Percentiles rank a stretch among this genome's conserved stretches.
Conservation (phyloP, 2,113 vertebrate species). For the Athene noctua region DNA sequence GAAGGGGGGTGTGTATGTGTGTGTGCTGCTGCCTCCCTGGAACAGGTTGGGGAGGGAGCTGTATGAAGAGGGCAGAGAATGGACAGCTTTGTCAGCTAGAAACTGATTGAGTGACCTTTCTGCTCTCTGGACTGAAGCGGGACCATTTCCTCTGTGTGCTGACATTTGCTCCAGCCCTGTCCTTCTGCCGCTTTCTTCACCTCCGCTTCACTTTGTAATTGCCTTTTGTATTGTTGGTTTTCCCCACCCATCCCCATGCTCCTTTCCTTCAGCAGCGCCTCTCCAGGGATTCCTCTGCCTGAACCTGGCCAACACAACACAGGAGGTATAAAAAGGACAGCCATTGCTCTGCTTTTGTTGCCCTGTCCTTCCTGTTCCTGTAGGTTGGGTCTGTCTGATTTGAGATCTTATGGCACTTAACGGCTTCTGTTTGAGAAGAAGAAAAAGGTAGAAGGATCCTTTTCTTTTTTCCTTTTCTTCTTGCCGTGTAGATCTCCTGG, state of each 20-base stretch:
- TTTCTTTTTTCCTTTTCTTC: not conserved
- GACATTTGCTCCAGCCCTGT: not conserved
- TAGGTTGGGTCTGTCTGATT: not conserved
- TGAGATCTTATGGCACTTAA: not conserved
- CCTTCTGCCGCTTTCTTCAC: not conserved
- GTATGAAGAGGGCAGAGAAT: not conserved
- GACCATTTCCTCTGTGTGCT: not conserved
- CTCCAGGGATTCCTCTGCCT: constrained; percentile 2
- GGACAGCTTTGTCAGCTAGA: not conserved
- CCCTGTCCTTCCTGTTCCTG: not conserved
- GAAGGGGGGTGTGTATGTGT: too few species aligned
- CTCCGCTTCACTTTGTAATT: not conserved
- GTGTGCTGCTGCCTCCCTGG: not conserved
- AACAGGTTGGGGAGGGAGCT: not conserved
- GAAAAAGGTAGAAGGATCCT: not conserved
- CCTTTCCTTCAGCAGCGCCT: constrained; percentile 7
- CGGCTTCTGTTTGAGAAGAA: not conserved
- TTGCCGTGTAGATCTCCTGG: not conserved
- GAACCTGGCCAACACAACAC: not conserved
- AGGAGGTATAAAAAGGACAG: not conserved
- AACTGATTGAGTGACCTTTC: not conserved
- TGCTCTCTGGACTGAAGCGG: not conserved
- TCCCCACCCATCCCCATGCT: constrained; percentile 6
- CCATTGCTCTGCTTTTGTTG: not conserved
- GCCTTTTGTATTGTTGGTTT: constrained; percentile 21